phyloP scores from a whole-genome alignment of 2,888 invertebrate genomes.

The Epiblema foenella region DNA sequence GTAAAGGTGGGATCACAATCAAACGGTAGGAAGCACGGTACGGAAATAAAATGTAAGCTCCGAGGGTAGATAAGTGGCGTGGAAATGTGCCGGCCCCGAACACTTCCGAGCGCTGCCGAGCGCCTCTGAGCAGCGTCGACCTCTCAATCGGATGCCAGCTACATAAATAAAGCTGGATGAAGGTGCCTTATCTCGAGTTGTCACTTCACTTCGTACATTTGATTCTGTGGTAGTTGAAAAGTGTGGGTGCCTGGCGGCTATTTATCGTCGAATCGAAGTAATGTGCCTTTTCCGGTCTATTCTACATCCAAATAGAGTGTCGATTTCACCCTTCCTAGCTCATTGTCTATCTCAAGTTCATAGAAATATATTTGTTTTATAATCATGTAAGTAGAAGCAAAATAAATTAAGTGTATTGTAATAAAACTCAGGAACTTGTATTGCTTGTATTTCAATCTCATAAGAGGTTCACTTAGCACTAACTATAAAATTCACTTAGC shows the following conservation, averaged over 20 bases:
- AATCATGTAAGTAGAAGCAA: too few species aligned
- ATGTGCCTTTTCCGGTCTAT: conserved; percentile 24
- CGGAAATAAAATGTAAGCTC: conserved; percentile 79
- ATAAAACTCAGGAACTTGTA: too few species aligned
- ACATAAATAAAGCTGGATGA: conserved; percentile 82
- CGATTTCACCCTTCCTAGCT: background rate
- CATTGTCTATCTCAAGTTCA: background rate
- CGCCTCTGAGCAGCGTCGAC: conserved; percentile 47
- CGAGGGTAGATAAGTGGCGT: conserved; percentile 80
- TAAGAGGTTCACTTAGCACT: too few species aligned
- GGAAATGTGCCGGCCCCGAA: conserved; percentile 69
- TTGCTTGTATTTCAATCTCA: too few species aligned
- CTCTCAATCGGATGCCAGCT: conserved; percentile 81
- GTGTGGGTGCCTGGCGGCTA: conserved; percentile 48
- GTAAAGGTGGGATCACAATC: conserved; percentile 60
- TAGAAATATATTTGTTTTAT: background rate
- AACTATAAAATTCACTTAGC: too few species aligned
- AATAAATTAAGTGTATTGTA: too few species aligned
- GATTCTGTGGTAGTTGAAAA: conserved; percentile 57
- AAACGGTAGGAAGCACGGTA: conserved; percentile 67
- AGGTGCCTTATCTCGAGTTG: conserved; percentile 72
- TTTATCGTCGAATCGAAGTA: conserved; percentile 29
- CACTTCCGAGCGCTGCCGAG: conserved; percentile 44
- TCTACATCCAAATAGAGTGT: background rate
- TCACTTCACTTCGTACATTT: conserved; percentile 67